phyloP scores from a whole-genome alignment of 2,888 invertebrate species.

The Hydraecia micacea region DNA sequence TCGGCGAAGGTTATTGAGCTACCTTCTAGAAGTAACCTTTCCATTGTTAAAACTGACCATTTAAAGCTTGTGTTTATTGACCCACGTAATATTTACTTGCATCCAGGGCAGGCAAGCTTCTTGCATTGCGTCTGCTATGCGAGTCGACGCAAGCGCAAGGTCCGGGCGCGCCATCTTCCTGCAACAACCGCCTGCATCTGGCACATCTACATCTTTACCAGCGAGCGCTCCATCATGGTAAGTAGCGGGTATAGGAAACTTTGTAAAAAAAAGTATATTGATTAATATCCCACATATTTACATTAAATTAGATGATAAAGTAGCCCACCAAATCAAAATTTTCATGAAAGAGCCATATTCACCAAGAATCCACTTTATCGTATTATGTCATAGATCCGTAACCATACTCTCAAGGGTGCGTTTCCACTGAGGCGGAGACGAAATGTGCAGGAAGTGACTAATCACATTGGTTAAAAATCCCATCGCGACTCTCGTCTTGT shows the following conservation, averaged over 20 bases:
- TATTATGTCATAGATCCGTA: not conserved
- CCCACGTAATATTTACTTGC: not conserved
- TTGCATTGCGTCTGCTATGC: constrained; percentile 96
- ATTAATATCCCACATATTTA: not conserved
- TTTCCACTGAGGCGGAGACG: not conserved
- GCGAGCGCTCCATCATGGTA: constrained; percentile 95
- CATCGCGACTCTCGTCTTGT: not conserved
- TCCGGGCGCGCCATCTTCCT: constrained; percentile 87
- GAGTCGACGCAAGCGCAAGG: constrained; percentile 96
- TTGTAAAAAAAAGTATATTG: not conserved
- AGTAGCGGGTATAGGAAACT: constrained; percentile 17
- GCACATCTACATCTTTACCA: constrained; percentile 96
- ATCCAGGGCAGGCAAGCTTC: constrained; percentile 93
- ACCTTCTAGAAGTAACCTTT: too few relatives aligned
- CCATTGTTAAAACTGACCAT: too few relatives aligned
- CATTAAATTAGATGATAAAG: not conserved
- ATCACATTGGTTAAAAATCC: not conserved
- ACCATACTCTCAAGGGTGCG: not conserved
- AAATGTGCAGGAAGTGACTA: not conserved
- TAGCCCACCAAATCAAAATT: not conserved
- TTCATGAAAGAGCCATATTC: not conserved
- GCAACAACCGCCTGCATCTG: constrained; percentile 90
- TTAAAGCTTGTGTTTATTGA: not conserved
- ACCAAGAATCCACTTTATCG: not conserved
- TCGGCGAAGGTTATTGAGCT: too few relatives aligned